Evolutionary conservation across 2,888 invertebrate genomes (phyloP), one percentile per base, ranked within the genome.

Genomic region (Eupithecia pulchellata): DNA sequence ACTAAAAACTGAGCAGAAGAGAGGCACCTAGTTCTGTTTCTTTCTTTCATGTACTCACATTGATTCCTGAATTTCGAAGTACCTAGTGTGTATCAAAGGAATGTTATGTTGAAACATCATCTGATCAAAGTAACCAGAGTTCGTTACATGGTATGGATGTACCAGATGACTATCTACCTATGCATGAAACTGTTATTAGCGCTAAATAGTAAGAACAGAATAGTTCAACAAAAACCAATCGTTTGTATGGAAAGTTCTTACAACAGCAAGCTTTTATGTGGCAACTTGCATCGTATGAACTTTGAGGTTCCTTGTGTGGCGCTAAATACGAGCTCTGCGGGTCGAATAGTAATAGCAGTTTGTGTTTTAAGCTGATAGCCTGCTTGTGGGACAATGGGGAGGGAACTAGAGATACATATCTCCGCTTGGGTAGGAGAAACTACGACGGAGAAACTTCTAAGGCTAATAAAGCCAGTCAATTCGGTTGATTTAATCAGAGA

Each of bases 301-400:
- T 17, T 57, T 6, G 27, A 57, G 1, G 57, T 29, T 57, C 25
- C 5, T 29, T 29, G 29, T 57, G 25, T 29, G 14, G 14, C 17
- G 57, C 57, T 29, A 29, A 29, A 57, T 29, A 57, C 57, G 17
- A 29, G 14, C 1, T 29, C 5, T 14, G 27, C 17, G 29, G 2
- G 29, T 4, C 57, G 27, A 57, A 29, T 57, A 57, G 47, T 20
- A 47, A 47, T 47, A 47, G 11, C 47, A 47, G 47, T 20, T 47
- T 47, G 20, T 47, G 47, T 42, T 47, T 11, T 0, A 9, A 47
- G 47, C 47, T 47, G 47, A 47, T 47, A 47, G 47, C 42, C 20
- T 52, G 52, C 52, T 47, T 47, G 42, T 47, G 20, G n/a, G n/a
- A n/a, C n/a, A 42, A n/a, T 9, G n/a, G n/a, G n/a, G n/a, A 42